Evolutionary conservation across 2,888 invertebrate species (phyloP), one percentile per base, ranked within the genome.

Genomic region (Micoletzkya japonica): DNA sequence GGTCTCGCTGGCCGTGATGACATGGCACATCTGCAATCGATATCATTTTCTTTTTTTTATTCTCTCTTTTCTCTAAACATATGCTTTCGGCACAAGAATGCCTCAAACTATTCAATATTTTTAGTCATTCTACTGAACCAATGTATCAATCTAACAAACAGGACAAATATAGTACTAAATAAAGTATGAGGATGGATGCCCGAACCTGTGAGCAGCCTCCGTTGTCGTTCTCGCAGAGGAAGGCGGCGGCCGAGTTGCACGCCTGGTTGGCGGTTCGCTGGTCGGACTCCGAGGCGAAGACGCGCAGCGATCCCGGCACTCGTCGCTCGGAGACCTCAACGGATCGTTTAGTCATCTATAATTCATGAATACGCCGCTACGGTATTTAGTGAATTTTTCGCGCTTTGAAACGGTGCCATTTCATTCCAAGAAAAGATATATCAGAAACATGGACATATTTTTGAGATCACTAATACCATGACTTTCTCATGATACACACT

Each of bases 291-390:
- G 77, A 80, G 20, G 82, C 82, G 70, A 81, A 85, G 7, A 85
- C 80, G n/a, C 80, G 73, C n/a, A 86, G 73, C 0, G 83, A 78
- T 64, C 82, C 82, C 1, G 84, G 83, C 44, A 83, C 73, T 79
- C 94, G 94, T 36, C 97, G 88, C 1, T 95, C 90, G 82, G 94
- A 93, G 0, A 95, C 94, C 90, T 98, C 92, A n/a, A n/a, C n/a
- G n/a, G n/a, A n/a, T n/a, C n/a, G n/a, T n/a, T n/a, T n/a, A n/a
- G n/a, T n/a, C n/a, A n/a, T n/a, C n/a, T n/a, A n/a, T n/a, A n/a
- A n/a, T n/a, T n/a, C n/a, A n/a, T n/a, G n/a, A n/a, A n/a, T n/a
- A n/a, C n/a, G n/a, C n/a, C n/a, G n/a, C n/a, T n/a, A n/a, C n/a
- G n/a, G n/a, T n/a, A n/a, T n/a, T n/a, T n/a, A n/a, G n/a, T n/a